phyloP scores from a whole-genome alignment of 1,140 invertebrate species.

The Ceratosolen fusciceps region DNA sequence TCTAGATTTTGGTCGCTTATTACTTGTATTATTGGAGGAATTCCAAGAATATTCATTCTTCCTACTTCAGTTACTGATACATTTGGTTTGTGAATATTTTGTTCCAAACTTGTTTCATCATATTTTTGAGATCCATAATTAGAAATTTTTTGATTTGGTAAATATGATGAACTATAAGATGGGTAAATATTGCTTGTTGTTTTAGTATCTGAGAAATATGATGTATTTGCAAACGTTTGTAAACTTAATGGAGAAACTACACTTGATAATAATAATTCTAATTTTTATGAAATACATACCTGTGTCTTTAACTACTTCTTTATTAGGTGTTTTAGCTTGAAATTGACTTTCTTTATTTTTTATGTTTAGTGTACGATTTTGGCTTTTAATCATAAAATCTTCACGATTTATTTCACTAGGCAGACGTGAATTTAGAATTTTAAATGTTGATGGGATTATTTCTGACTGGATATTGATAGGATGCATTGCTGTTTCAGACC shows the following conservation, averaged over 20 bases:
- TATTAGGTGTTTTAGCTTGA: background rate
- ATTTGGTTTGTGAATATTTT: background rate
- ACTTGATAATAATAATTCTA: background rate
- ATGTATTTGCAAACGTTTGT: background rate
- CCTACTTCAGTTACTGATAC: no score
- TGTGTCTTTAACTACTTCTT: background rate
- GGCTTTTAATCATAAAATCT: background rate
- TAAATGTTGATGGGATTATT: background rate
- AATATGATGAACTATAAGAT: background rate
- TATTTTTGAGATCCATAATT: background rate
- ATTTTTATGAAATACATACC: background rate
- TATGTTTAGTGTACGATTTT: background rate
- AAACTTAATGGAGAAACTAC: background rate
- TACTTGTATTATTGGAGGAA: no score
- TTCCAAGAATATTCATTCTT: no score
- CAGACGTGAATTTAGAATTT: background rate
- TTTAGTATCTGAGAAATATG: background rate
- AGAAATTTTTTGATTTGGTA: background rate
- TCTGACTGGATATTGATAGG: background rate
- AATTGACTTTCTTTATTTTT: background rate
- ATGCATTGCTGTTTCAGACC: constrained; percentile 12
- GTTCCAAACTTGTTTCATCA: background rate
- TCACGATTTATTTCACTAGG: background rate
- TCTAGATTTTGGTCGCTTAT: no score
- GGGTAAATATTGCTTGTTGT: background rate